A percentile compares a stretch with the other conserved stretches of the same genome.
Conservation (phyloP, 2,797 vertebrate genomes). For the Sciurus carolinensis region DNA sequence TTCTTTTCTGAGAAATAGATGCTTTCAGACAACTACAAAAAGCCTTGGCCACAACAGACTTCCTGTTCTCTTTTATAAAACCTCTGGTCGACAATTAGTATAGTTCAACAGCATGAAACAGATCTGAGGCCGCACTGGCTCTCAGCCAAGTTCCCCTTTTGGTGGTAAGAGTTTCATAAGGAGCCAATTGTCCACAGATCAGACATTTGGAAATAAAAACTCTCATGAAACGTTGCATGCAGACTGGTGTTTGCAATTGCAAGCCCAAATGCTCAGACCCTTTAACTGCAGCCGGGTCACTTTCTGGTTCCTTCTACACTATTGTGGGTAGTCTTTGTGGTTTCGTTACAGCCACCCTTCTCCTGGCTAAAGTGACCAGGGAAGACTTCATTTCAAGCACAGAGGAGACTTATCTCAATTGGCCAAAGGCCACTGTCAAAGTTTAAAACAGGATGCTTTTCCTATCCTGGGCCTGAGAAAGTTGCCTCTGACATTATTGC, state of each 20-base stretch:
- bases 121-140: constrained; percentile 18
- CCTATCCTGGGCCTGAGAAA: background rate
- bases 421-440: constrained; percentile 12
- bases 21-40: constrained; percentile 86
- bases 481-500: background rate
- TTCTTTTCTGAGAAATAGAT: constrained; percentile 90
- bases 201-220: constrained; percentile 44
- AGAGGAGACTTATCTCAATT: background rate
- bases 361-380: background rate
- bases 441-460: background rate
- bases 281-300: background rate
- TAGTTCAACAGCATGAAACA: constrained; percentile 59
- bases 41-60: constrained; percentile 86
- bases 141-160: constrained; percentile 31
- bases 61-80: constrained; percentile 86
- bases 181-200: constrained; percentile 37
- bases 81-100: constrained; percentile 66
- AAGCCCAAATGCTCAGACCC: background rate
- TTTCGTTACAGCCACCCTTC: background rate
- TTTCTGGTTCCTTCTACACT: background rate
- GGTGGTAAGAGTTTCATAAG: constrained; percentile 55
- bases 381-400: constrained; percentile 40
- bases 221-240: background rate
- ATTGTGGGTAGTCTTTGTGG: background rate
- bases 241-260: background rate